Evolutionary conservation across 1,140 invertebrate genomes (phyloP).

Genomic region (Chironomus tepperi): DNA sequence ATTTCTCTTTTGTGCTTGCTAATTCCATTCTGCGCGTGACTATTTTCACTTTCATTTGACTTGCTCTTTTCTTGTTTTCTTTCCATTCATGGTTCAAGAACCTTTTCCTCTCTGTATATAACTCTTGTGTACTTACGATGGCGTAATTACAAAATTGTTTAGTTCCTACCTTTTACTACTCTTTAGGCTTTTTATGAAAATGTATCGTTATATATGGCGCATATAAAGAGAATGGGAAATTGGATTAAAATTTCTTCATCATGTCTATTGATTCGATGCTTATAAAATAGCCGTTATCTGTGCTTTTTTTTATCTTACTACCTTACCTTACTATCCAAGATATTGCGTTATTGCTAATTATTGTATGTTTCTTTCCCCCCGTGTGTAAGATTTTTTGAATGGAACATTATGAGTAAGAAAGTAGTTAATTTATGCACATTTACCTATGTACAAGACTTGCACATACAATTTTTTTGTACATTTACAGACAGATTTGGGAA

Average conservation of each 20-base stretch:
- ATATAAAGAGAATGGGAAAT: not conserved
- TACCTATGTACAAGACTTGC: not conserved
- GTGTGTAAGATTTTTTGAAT: not conserved
- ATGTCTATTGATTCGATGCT: constrained; percentile 16
- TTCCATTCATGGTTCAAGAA: constrained; percentile 12
- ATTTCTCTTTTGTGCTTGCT: not conserved
- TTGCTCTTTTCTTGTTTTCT: not conserved
- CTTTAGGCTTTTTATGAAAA: no score
- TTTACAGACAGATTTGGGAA: no score
- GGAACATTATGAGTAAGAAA: not conserved
- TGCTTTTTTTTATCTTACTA: not conserved
- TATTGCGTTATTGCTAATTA: constrained; percentile 22
- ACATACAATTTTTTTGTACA: no score
- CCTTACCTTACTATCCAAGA: not conserved
- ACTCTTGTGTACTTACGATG: no score
- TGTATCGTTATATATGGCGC: no score
- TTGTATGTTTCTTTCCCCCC: not conserved
- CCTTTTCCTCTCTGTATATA: not conserved
- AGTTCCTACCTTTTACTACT: no score
- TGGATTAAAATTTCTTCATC: not conserved
- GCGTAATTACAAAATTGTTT: no score
- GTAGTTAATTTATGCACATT: constrained; percentile 17
- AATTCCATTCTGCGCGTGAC: not conserved
- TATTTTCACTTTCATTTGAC: constrained; percentile 19
- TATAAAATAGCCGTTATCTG: constrained; percentile 1